Evolutionary conservation across 2,888 invertebrate genomes (phyloP), one percentile per base, ranked within the genome.

Genomic region (Epinotia nisella): DNA sequence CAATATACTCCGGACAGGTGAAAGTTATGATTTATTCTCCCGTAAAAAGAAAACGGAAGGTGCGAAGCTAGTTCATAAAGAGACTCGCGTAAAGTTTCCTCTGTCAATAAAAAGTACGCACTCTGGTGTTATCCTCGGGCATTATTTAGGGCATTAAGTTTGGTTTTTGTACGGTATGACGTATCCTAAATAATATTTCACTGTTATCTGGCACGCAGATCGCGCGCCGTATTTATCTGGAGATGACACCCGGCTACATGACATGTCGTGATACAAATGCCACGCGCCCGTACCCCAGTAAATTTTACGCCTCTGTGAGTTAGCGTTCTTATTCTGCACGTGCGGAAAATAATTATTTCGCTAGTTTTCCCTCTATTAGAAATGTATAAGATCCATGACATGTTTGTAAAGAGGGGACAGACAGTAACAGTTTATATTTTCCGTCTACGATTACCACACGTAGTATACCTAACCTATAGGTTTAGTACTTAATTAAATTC

Each of bases 1-100:
- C 19, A 67, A 72, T 56, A 68, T 68, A 60, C 55, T 56, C 49
- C 61, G 11, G 56, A 62, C 61, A 56, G 29, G 49, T 56, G 49
- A 68, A 62, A 61, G 72, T 68, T 68, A 56, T 62, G 72, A 72
- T 72, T 72, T 72, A 72, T 72, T 72, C 62, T 56, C 61, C 66
- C 66, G 41, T 66, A 66, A 56, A 68, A 72, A 71, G 41, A 65
- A 60, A 66, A 60, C 59, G 60, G 61, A 66, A 71, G 71, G 71
- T 71, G 71, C 49, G 67, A 61, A 56, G 67, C 56, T 45, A 55
- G 55, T 67, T 72, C 45, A 68, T 56, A 67, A 72, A 62, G 73
- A 68, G 56, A 64, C 51, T 68, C 17, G 55, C 64, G 59, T 68
- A 69, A 68, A 73, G 68, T 73, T 69, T 69, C 64, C n/a, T 60